phyloP scores from a whole-genome alignment of 2,113 vertebrate genomes.

The Synodontis membranacea region DNA sequence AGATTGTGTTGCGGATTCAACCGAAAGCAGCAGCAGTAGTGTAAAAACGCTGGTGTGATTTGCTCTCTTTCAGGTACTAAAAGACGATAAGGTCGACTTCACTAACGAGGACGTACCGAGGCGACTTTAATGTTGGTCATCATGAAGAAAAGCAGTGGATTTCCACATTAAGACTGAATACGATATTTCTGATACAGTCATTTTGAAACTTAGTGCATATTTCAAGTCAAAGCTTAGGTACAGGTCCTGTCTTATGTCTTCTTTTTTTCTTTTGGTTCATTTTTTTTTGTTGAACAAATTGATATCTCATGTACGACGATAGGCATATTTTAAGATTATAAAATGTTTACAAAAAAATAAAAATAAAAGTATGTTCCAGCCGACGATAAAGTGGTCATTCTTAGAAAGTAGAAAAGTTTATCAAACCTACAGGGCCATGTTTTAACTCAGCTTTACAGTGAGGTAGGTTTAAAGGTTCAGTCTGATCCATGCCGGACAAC shows the following conservation, averaged over 20 bases:
- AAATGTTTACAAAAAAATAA: conserved; percentile 42
- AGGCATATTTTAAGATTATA: conserved; percentile 22
- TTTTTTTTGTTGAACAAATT: conserved; percentile 19
- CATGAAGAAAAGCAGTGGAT: conserved; percentile 17
- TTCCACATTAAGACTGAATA: conserved; percentile 5
- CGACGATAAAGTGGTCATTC: conserved; percentile 11
- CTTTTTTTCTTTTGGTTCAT: neutral
- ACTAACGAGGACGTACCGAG: neutral
- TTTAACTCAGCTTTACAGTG: conserved; percentile 28
- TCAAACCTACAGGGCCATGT: conserved; percentile 6
- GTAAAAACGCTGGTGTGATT: neutral
- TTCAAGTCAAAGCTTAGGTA: conserved; percentile 14
- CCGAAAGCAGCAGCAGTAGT: neutral
- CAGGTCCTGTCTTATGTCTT: conserved; percentile 10
- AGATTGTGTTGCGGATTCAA: neutral
- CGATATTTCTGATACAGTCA: neutral
- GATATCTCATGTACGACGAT: conserved; percentile 22
- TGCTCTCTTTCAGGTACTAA: conserved; percentile 69
- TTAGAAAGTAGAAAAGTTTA: conserved; percentile 4
- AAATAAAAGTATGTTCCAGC: conserved; percentile 12
- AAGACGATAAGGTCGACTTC: conserved; percentile 33
- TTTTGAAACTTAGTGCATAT: conserved; percentile 7
- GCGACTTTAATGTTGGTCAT: conserved; percentile 8
- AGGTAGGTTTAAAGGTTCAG: neutral
- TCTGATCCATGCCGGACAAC: neutral